phyloP scores from a whole-genome alignment of 1,140 invertebrate genomes.

The Periplaneta americana region DNA sequence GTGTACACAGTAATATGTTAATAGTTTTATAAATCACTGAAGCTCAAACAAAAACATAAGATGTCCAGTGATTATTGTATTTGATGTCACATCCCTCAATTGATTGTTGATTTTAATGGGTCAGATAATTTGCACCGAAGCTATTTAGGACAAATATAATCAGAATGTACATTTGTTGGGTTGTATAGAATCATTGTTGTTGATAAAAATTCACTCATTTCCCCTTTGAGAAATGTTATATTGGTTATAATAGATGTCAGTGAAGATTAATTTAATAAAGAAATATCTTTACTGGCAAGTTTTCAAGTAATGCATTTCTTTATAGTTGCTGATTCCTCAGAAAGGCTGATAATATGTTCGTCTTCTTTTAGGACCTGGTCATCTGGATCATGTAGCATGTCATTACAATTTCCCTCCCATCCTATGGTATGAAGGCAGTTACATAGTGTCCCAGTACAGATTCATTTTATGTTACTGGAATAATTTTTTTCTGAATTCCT shows the following conservation, averaged over 20 bases:
- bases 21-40: background rate
- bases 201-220: background rate
- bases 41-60: background rate
- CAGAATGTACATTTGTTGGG: background rate
- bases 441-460: too few species aligned
- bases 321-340: too few species aligned
- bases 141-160: background rate
- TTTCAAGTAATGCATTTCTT: background rate
- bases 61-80: background rate
- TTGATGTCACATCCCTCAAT: background rate
- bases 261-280: background rate
- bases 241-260: background rate
- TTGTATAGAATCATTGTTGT: background rate
- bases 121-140: background rate
- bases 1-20: background rate
- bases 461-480: too few species aligned
- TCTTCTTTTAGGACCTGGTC: too few species aligned
- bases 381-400: too few species aligned
- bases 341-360: too few species aligned
- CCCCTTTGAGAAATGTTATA: background rate
- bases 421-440: too few species aligned
- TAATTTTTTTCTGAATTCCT: too few species aligned
- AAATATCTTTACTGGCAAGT: background rate
- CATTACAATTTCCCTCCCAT: too few species aligned
- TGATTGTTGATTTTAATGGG: background rate